Percentiles rank a stretch among this genome's conserved stretches.
Evolutionary conservation across 2,113 vertebrate genomes (phyloP).

Genomic region (Mesoclemmys tuberculata): DNA sequence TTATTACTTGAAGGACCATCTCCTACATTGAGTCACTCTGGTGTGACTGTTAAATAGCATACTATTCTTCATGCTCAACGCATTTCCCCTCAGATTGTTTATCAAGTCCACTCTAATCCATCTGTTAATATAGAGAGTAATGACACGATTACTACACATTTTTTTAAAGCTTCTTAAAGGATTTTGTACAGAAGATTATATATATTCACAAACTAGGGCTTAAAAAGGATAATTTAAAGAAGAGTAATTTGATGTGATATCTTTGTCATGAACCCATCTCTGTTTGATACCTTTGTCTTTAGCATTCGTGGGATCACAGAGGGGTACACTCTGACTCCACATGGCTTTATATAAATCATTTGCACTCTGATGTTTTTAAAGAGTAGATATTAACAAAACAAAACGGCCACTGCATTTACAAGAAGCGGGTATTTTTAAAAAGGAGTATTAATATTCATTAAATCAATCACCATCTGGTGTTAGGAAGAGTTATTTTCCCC

Average conservation of each 20-base stretch:
- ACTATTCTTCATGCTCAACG: background rate
- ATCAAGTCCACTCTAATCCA: background rate
- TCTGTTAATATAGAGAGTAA: background rate
- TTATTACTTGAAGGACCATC: background rate
- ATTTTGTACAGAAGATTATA: background rate
- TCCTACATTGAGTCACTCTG: background rate
- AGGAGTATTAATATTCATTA: background rate
- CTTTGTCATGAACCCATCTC: background rate
- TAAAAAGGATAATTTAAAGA: background rate
- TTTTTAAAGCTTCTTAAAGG: background rate
- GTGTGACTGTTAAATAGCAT: background rate
- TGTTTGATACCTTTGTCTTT: background rate
- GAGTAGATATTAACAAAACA: background rate
- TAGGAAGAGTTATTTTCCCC: background rate
- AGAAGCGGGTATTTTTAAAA: background rate
- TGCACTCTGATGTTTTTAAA: background rate
- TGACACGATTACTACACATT: background rate
- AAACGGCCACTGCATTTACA: background rate
- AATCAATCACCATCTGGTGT: background rate
- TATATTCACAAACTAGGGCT: background rate
- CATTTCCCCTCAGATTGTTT: conserved; percentile 7
- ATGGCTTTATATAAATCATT: background rate
- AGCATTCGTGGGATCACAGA: background rate
- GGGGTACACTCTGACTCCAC: background rate
- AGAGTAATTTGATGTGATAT: background rate